Percentiles rank a stretch among this genome's conserved stretches.
Evolutionary conservation across 2,797 vertebrate genomes (phyloP).

Genomic region (Parauchenoglanis punctatus): DNA sequence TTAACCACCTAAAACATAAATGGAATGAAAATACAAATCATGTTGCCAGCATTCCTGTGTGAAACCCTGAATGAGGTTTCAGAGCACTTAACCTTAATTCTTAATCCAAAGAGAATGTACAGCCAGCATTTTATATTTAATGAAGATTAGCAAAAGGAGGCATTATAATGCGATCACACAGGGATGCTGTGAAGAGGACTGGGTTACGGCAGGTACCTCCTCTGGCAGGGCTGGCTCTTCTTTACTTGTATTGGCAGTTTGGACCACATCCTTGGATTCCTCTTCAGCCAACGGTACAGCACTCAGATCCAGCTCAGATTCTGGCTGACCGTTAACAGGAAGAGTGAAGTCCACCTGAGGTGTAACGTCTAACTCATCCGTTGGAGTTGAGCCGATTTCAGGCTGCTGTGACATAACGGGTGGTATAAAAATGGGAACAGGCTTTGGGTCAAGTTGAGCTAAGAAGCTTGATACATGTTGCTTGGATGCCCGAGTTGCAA

Average conservation of each 20-base stretch:
- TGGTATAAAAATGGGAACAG: conserved; percentile 13
- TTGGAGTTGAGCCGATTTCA: conserved; percentile 42
- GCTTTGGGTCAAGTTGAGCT: conserved; percentile 26
- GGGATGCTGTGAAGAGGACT: conserved; percentile 44
- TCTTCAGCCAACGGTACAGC: conserved; percentile 23
- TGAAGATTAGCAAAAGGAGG: conserved; percentile 3
- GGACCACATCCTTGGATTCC: conserved; percentile 27
- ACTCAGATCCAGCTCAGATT: conserved; percentile 33
- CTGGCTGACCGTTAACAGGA: conserved; percentile 29
- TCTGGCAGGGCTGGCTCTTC: conserved; percentile 71
- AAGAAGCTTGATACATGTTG: conserved; percentile 18
- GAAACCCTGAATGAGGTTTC: conserved; percentile 14
- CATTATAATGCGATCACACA: conserved; percentile 43
- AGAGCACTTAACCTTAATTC: background rate
- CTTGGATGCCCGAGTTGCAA: background rate
- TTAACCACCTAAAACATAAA: background rate
- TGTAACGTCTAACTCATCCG: conserved; percentile 6
- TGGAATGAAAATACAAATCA: background rate
- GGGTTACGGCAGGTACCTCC: conserved; percentile 77
- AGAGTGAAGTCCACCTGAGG: conserved; percentile 38
- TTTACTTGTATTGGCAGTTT: conserved; percentile 59
- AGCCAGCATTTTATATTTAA: background rate
- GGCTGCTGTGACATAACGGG: background rate
- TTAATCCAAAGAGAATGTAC: background rate
- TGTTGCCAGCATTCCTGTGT: conserved; percentile 50